Conservation (phyloP, 2,113 vertebrate species). For the Ictalurus punctatus region DNA sequence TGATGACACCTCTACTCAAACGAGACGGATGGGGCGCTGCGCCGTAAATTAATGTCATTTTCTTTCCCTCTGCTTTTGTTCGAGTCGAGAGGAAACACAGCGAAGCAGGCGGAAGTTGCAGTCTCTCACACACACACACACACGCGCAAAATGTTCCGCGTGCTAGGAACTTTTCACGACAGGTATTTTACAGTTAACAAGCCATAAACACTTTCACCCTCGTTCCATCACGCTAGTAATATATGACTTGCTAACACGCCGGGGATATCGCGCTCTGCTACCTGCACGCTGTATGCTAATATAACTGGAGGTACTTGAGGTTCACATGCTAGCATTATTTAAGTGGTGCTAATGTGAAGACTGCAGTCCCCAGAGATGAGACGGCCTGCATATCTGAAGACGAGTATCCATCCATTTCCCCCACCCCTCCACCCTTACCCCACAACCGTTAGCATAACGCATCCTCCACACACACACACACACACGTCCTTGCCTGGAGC, state of each 20-base stretch:
- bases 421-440: too few species aligned
- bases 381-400: neutral
- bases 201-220: neutral
- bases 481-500: constrained; percentile 46
- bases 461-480: neutral
- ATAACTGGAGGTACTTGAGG: neutral
- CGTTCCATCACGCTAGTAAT: neutral
- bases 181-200: too few species aligned
- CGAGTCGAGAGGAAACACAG: neutral
- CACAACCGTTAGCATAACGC: neutral
- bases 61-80: constrained; percentile 37
- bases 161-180: neutral
- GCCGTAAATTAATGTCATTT: constrained; percentile 54
- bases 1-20: constrained; percentile 33
- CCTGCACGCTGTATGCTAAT: neutral
- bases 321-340: neutral
- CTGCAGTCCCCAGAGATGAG: neutral
- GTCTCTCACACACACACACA: neutral
- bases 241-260: neutral
- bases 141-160: neutral
- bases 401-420: neutral
- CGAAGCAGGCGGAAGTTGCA: neutral
- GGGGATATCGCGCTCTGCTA: neutral
- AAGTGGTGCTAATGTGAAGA: neutral
- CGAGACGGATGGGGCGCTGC: constrained; percentile 22